A percentile compares a stretch with the other conserved stretches of the same genome.
phyloP scores from a whole-genome alignment of 2,797 vertebrate species.

The Oceanodroma leucorhoa region DNA sequence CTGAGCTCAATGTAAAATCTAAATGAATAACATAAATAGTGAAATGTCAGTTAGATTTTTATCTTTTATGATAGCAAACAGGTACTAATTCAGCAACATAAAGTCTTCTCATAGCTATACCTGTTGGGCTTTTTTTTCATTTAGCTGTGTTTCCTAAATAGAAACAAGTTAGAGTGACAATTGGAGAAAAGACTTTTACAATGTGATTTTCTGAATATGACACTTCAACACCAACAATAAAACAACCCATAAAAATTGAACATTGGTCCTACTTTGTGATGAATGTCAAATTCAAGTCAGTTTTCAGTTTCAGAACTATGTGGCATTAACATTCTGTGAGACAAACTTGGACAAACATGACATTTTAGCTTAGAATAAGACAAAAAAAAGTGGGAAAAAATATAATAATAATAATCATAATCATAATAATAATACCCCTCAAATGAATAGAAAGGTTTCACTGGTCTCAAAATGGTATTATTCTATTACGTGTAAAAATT shows the following conservation, averaged over 20 bases:
- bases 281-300: not conserved
- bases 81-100: not conserved
- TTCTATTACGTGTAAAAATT: not conserved
- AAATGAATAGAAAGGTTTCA: not conserved
- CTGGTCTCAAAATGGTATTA: not conserved
- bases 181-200: not conserved
- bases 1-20: not conserved
- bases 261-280: not conserved
- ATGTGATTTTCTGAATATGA: not conserved
- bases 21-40: not conserved
- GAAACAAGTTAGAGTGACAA: not conserved
- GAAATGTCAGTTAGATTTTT: not conserved
- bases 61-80: not conserved
- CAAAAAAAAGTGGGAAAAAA: not conserved
- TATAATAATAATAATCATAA: not conserved
- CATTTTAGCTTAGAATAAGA: not conserved
- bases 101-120: not conserved
- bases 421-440: not conserved
- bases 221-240: not conserved
- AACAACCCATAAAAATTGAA: not conserved
- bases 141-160: not conserved
- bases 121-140: not conserved
- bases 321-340: not conserved
- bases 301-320: not conserved
- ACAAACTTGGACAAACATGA: not conserved